Percentiles rank a stretch among this genome's conserved stretches.
These are phyloP conservation scores for Lycocerus yunnanus DNA, from an alignment of 2,888 invertebrate genomes.

Conservation along the genomic window DNA sequence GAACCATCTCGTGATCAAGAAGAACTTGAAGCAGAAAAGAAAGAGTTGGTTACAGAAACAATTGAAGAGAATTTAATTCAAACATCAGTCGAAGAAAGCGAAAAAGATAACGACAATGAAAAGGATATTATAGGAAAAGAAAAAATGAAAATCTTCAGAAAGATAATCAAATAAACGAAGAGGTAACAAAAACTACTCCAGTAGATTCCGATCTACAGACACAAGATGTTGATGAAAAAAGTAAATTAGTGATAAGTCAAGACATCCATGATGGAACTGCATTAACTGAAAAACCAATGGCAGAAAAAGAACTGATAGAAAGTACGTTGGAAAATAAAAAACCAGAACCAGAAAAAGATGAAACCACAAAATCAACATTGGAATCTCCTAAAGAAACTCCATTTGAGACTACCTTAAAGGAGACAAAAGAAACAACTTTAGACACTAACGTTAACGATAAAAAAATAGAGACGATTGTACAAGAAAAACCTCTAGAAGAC, in stretches of 20 bases:
- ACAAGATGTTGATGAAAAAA: background rate
- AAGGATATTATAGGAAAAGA: slow-evolving; percentile 21
- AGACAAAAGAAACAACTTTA: background rate
- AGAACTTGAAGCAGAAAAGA: background rate
- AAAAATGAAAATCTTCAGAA: slow-evolving; percentile 10
- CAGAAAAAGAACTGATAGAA: background rate
- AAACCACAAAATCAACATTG: background rate
- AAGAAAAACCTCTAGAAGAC: slow-evolving; percentile 17
- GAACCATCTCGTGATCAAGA: background rate
- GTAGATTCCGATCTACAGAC: background rate
- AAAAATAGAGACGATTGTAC: slow-evolving; percentile 37
- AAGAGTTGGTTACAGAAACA: background rate
- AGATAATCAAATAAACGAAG: background rate
- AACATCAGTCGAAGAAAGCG: slow-evolving; percentile 9
- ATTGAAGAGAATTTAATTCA: background rate
- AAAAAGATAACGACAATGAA: slow-evolving; percentile 24
- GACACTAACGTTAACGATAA: slow-evolving; percentile 36
- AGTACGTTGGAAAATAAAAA: background rate
- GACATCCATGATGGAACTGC: too few relatives aligned
- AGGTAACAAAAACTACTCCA: background rate
- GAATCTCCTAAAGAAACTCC: background rate
- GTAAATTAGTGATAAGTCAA: background rate
- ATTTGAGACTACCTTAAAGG: background rate
- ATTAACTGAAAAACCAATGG: background rate
- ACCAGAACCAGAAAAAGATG: background rate